Conservation (phyloP, 2,797 vertebrate species). For the Tauraco hartlaubi region DNA sequence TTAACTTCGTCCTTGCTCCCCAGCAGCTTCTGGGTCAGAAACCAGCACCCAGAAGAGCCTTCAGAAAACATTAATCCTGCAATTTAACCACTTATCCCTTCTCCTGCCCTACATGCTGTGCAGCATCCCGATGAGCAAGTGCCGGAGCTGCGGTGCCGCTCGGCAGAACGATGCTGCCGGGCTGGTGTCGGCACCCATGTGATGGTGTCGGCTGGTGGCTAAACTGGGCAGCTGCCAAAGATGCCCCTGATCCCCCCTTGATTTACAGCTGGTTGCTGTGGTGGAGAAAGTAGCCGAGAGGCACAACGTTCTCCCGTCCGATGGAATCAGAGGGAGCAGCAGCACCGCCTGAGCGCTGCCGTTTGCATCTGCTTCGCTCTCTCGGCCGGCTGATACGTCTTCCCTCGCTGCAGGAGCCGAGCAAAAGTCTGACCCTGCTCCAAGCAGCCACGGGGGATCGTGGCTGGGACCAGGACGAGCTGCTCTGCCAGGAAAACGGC, state of each 20-base stretch:
- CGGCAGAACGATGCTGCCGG: background rate
- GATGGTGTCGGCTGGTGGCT: background rate
- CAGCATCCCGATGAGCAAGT: accelerated
- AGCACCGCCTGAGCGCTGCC: background rate
- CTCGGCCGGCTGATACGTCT: background rate
- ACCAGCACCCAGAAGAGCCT: background rate
- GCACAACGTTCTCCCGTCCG: background rate
- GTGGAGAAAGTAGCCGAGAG: background rate
- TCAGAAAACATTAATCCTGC: background rate
- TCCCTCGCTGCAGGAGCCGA: accelerated
- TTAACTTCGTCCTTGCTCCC: background rate
- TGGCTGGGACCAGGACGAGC: background rate
- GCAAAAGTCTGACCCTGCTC: background rate
- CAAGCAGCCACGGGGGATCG: accelerated
- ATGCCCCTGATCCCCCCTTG: background rate
- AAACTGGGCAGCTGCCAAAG: background rate
- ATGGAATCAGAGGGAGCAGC: background rate
- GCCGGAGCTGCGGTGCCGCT: background rate
- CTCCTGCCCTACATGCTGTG: accelerated
- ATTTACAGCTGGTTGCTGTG: background rate
- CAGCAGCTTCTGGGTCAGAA: background rate
- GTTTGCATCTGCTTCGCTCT: background rate
- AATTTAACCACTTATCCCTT: background rate
- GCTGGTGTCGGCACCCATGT: background rate
- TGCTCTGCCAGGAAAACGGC: background rate